Conservation (phyloP, 2,888 invertebrate species). For the Rhogogaster chlorosoma region DNA sequence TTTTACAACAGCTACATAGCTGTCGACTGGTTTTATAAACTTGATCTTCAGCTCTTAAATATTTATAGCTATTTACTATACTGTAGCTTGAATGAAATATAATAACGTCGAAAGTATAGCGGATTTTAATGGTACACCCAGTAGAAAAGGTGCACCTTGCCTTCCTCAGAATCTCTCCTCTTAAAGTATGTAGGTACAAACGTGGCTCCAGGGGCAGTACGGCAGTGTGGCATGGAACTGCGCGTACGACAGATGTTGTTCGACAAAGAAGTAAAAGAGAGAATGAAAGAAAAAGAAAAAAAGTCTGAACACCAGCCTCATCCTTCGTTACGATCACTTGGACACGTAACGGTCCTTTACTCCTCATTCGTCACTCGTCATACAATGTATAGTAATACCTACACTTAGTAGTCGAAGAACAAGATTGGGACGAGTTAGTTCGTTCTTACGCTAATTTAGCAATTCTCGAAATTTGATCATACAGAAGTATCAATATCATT, state of each 20-base stretch:
- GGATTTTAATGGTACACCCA: conserved; percentile 10
- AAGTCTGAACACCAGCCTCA: conserved; percentile 1
- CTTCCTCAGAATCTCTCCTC: not conserved
- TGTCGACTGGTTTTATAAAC: not conserved
- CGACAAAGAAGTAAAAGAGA: conserved; percentile 60
- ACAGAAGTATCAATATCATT: not conserved
- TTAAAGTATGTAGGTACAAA: not conserved
- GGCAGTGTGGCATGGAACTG: not conserved
- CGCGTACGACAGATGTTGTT: conserved; percentile 66
- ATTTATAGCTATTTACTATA: not conserved
- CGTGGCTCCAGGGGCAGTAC: not conserved
- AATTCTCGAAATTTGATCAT: not conserved
- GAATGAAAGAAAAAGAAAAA: conserved; percentile 49
- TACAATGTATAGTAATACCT: not conserved
- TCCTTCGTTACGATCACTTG: not conserved
- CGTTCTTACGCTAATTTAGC: not conserved
- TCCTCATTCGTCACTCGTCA: conserved; percentile 17
- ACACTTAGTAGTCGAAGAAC: not conserved
- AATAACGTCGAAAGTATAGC: not conserved
- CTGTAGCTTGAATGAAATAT: not conserved
- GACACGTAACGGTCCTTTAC: conserved; percentile 24
- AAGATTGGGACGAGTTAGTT: not conserved
- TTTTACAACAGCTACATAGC: not conserved
- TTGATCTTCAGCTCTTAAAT: not conserved
- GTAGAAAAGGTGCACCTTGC: conserved; percentile 36